Evolutionary conservation across 2,888 invertebrate species (phyloP).

Genomic region (Nipponacmea schrenckii): DNA sequence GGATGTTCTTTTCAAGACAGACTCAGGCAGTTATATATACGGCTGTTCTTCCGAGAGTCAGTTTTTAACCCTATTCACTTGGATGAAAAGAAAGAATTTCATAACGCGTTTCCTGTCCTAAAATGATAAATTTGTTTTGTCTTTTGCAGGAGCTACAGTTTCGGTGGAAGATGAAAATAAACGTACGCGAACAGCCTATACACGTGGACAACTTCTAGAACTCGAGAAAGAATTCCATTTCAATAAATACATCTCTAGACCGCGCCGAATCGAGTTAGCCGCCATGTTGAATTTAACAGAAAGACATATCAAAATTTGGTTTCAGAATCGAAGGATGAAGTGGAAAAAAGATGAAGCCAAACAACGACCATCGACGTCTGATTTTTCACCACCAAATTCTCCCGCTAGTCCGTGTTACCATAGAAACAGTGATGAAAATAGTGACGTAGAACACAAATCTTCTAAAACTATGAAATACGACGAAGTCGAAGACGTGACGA

Average conservation of each 20-base stretch:
- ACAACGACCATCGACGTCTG: conserved; percentile 49
- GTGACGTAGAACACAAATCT: too few relatives aligned
- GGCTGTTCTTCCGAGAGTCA: too few relatives aligned
- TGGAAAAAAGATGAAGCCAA: conserved; percentile 67
- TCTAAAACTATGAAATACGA: too few relatives aligned
- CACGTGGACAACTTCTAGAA: conserved; percentile 95
- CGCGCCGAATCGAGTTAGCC: conserved; percentile 96
- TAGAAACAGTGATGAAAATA: not conserved
- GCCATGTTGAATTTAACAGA: conserved; percentile 95
- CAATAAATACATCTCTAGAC: conserved; percentile 96
- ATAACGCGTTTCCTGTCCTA: too few relatives aligned
- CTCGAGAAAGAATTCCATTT: conserved; percentile 98
- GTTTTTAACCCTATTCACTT: too few relatives aligned
- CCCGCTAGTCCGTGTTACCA: not conserved
- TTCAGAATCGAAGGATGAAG: conserved; percentile 71
- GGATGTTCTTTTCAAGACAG: too few relatives aligned
- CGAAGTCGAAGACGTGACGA: too few relatives aligned
- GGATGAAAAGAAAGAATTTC: too few relatives aligned
- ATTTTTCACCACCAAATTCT: not conserved
- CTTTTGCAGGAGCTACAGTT: conserved; percentile 60
- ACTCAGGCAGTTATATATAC: too few relatives aligned
- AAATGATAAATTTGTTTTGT: not conserved
- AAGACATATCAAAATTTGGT: conserved; percentile 78
- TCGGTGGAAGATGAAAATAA: conserved; percentile 65
- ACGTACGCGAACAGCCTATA: conserved; percentile 96